Evolutionary conservation across 2,888 invertebrate species (phyloP), one percentile per base, ranked within the genome.

Genomic region (Cephonodes hylas): DNA sequence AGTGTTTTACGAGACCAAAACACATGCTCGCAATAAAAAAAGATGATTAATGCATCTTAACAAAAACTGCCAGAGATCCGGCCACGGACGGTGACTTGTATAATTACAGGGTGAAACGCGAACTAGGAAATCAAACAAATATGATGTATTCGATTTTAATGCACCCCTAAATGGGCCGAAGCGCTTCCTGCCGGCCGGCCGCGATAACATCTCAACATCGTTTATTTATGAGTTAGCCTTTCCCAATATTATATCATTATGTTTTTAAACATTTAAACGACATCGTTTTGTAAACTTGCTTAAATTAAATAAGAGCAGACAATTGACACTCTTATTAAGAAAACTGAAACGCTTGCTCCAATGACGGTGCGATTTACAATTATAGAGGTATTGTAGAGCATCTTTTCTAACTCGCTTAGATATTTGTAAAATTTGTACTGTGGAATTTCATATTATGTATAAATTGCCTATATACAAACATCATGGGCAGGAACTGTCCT

Each of bases 61-160:
- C 83, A 88, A 90, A 90, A 92, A 88, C 85, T 74, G 83, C 77
- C 81, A 81, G 74, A 86, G 89, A 89, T 89, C 85, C 82, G 83
- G 86, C 87, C 85, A 85, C 81, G 86, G 86, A 80, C 90, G 89
- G 91, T 87, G 88, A 88, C 89, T 91, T 85, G 85, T 91, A 89
- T 92, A 92, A 91, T 92, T 90, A 91, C 88, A 89, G 91, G 90
- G 89, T 90, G 85, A 86, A 91, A 89, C 86, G 86, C 84, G 87
- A 89, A 86, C 91, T 91, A 90, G 90, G 92, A 93, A 93, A 93
- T 93, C 93, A 93, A 93, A 93, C 93, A 93, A 91, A 92, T 91
- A 93, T 93, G 93, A 93, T 93, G 91, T 91, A 93, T 93, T 86
- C 89, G 91, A 89, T 92, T 93, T 93, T 93, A 93, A 93, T 93